Base-by-base conservation (phyloP, 2,797 vertebrate species). In the Urocyon cinereoargenteus region DNA sequence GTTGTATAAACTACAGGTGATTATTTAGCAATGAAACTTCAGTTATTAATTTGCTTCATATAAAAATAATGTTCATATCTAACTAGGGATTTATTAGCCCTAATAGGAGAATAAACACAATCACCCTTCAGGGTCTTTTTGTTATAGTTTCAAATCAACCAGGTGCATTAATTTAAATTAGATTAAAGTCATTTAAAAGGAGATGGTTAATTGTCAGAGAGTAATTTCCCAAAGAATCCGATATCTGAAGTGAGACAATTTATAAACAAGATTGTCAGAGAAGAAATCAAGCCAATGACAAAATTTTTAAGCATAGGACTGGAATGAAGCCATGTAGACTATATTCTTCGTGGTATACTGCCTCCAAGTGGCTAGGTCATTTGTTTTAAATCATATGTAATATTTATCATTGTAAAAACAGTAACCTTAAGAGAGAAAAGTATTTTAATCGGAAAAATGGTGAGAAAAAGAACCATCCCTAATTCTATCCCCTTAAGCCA, bases 331-430 rank as follows among this genome's bases (percentile, higher is more conserved):
- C 22, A 10, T n/a, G 5, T 3, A 66, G n/a, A 19, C 1, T 9
- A 8, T 53, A 53, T 93, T 94, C 31, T 45, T 86, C 95, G 34
- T 31, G 45, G n/a, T 24, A 94, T 81, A 94, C 96, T 70, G 97
- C 96, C 97, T 92, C 97, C 97, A 73, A 86, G 90, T 96, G 97
- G 96, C 68, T 87, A 77, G 45, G 14, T 79, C 34, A 77, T 78
- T 82, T 90, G 36, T 95, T 90, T 77, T 22, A 95, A 94, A 45
- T 72, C n/a, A 84, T 13, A 66, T 26, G 62, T 91, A 78, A 79
- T 16, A 19, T 64, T 87, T 66, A 78, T 93, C 45, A 31, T 51
- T 85, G 31, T 61, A 86, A 89, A 97, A 97, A 66, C 53, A 77
- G 40, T 64, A 94, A n/a, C 57, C 70, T 24, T 21, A 77, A 26